A percentile compares a stretch with the other conserved stretches of the same genome.
Conservation (phyloP, 2,797 vertebrate species). For the Cirrhinus mrigala region DNA sequence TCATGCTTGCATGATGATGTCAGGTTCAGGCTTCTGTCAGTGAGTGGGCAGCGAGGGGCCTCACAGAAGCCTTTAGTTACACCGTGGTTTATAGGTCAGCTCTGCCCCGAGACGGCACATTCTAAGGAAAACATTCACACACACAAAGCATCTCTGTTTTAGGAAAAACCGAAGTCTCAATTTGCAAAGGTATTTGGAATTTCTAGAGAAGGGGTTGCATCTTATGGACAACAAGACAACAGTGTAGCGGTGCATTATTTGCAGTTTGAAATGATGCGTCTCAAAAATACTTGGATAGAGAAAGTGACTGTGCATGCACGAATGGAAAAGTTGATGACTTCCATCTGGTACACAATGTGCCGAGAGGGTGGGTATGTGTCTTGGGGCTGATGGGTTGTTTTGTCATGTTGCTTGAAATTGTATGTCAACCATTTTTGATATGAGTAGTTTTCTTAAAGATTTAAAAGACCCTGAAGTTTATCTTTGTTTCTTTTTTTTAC, state of each 20-base stretch:
- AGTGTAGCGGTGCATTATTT: slow-evolving; percentile 17
- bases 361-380: slow-evolving; percentile 43
- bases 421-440: slow-evolving; percentile 34
- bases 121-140: slow-evolving; percentile 49
- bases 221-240: slow-evolving; percentile 16
- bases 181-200: slow-evolving; percentile 35
- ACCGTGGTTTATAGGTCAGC: slow-evolving; percentile 54
- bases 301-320: slow-evolving; percentile 45
- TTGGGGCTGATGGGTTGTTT: slow-evolving; percentile 37
- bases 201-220: not conserved
- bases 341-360: slow-evolving; percentile 56
- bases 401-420: slow-evolving; percentile 35
- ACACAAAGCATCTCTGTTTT: slow-evolving; percentile 47
- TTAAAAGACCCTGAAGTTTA: not conserved
- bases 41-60: slow-evolving; percentile 43
- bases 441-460: not conserved
- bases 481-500: not conserved
- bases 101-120: slow-evolving; percentile 18
- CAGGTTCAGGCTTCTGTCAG: slow-evolving; percentile 49
- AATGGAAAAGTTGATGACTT: slow-evolving; percentile 60
- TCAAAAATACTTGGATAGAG: slow-evolving; percentile 35
- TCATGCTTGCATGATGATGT: slow-evolving; percentile 51
- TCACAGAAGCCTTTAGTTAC: slow-evolving; percentile 49
- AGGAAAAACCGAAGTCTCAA: slow-evolving; percentile 3
- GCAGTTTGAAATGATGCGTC: slow-evolving; percentile 30